Conservation (phyloP, 2,888 invertebrate genomes). For the Macrosiphum euphorbiae region DNA sequence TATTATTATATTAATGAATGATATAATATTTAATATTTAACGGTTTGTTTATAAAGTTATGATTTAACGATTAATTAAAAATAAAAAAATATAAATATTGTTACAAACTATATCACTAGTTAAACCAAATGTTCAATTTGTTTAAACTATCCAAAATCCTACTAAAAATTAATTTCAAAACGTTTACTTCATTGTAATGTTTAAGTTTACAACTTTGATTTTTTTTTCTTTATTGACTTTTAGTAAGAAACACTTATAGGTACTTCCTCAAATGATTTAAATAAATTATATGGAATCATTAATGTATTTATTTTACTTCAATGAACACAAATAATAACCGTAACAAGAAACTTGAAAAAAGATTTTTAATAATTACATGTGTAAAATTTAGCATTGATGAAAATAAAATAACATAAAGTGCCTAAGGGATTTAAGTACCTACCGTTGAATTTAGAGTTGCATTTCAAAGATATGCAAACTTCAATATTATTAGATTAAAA, state of each 20-base stretch:
- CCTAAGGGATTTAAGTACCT: neutral
- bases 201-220: neutral
- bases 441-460: neutral
- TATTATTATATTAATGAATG: neutral
- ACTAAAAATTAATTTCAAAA: neutral
- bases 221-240: neutral
- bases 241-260: neutral
- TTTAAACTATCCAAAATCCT: neutral
- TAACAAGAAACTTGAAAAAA: neutral
- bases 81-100: neutral
- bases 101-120: neutral
- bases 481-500: neutral
- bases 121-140: neutral
- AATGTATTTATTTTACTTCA: conserved; percentile 7
- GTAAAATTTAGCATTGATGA: neutral
- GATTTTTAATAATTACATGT: neutral
- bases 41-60: neutral
- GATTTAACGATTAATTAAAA: neutral
- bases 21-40: neutral
- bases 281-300: neutral
- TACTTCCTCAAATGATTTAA: neutral
- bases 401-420: neutral
- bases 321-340: conserved; percentile 4
- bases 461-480: neutral
- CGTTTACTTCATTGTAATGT: neutral